Conservation (phyloP, 2,113 vertebrate genomes). For the Gymnarchus niloticus region DNA sequence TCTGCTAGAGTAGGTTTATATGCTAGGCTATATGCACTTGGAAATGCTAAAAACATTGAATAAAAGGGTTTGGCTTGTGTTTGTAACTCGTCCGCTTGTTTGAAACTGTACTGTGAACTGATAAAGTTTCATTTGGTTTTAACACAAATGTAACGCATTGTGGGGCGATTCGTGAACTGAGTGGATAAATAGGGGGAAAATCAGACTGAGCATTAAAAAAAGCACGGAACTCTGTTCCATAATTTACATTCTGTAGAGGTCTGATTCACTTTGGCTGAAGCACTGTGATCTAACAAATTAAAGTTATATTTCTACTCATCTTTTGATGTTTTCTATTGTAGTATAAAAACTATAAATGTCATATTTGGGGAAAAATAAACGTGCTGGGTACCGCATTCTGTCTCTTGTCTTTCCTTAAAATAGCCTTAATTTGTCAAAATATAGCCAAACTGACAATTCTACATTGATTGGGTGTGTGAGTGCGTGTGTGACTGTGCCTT, state of each 20-base stretch:
- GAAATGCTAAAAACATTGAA: neutral
- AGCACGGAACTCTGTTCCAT: neutral
- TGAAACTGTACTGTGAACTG: neutral
- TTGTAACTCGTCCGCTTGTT: neutral
- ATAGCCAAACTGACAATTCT: neutral
- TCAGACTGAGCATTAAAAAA: neutral
- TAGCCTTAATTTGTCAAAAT: neutral
- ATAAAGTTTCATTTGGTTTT: neutral
- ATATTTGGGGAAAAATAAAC: slow-evolving; percentile 48
- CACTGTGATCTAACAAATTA: slow-evolving; percentile 39
- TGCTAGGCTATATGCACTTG: neutral
- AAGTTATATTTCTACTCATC: slow-evolving; percentile 46
- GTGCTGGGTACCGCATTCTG: slow-evolving; percentile 31
- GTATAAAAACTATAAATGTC: slow-evolving; percentile 40
- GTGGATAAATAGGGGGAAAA: neutral
- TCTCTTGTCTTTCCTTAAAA: neutral
- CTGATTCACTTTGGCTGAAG: slow-evolving; percentile 34
- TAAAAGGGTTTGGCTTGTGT: neutral
- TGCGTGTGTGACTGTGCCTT: no score
- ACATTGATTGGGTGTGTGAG: no score
- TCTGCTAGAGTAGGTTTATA: neutral
- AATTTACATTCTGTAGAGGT: slow-evolving; percentile 29
- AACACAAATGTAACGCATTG: neutral
- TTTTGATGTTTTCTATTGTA: slow-evolving; percentile 46
- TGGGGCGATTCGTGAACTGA: neutral